Evolutionary conservation across 2,797 vertebrate genomes (phyloP).

Genomic region (Sphaeramia orbicularis): DNA sequence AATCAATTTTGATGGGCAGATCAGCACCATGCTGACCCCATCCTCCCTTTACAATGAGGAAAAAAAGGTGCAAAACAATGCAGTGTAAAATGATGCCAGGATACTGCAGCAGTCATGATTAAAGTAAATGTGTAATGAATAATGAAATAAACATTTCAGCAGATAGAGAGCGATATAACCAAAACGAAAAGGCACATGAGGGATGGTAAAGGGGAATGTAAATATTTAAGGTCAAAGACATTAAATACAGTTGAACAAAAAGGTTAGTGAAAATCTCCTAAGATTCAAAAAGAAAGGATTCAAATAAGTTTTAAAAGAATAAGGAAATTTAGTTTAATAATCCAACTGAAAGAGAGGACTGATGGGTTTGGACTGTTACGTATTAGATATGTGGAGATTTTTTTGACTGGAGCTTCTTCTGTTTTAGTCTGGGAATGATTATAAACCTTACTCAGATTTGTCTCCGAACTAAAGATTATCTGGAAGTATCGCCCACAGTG

Average conservation of each 20-base stretch:
- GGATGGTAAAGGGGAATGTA: slow-evolving; percentile 4
- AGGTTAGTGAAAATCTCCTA: neutral
- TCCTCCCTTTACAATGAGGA: slow-evolving; percentile 39
- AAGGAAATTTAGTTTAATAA: slow-evolving; percentile 2
- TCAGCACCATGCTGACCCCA: slow-evolving; percentile 59
- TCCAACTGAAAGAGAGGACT: slow-evolving; percentile 10
- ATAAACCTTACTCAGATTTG: slow-evolving; percentile 32
- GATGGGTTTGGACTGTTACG: neutral
- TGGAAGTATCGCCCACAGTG: slow-evolving; percentile 13
- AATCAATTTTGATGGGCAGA: slow-evolving; percentile 72
- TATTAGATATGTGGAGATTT: neutral
- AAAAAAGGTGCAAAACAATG: slow-evolving; percentile 21
- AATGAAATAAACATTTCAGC: slow-evolving; percentile 2
- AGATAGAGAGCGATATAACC: neutral
- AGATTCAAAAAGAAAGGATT: neutral
- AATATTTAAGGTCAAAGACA: slow-evolving; percentile 26
- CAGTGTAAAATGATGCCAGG: slow-evolving; percentile 10
- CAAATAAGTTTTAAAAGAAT: neutral
- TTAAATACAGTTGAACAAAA: neutral
- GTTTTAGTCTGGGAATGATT: slow-evolving; percentile 38
- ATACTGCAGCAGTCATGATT: neutral
- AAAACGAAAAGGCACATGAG: neutral
- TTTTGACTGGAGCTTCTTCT: slow-evolving; percentile 6
- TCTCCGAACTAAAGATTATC: slow-evolving; percentile 43
- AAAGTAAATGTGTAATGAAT: slow-evolving; percentile 2